A percentile compares a stretch with the other conserved stretches of the same genome.
Evolutionary conservation across 2,113 vertebrate species (phyloP).

Genomic region (Geococcyx californianus): DNA sequence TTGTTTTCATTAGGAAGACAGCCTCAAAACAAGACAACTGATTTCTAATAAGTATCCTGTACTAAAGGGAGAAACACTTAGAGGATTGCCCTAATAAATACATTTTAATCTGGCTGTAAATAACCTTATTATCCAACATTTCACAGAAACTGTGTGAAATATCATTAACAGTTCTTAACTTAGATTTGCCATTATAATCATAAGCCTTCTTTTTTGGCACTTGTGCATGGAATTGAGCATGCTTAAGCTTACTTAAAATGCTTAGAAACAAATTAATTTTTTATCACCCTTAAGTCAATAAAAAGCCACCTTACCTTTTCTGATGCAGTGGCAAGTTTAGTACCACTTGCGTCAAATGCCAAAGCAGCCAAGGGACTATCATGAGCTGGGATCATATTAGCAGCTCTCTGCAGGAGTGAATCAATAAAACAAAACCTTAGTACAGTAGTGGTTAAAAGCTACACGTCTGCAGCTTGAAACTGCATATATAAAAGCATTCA

Average conservation of each 20-base stretch:
- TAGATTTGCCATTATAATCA: neutral
- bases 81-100: neutral
- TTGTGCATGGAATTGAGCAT: neutral
- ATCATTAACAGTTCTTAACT: slow-evolving; percentile 3
- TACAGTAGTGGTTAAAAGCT: neutral
- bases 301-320: slow-evolving; percentile 87
- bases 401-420: slow-evolving; percentile 85
- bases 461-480: neutral
- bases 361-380: slow-evolving; percentile 96
- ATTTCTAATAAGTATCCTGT: neutral
- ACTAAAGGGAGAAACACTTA: neutral
- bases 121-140: neutral
- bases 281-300: neutral
- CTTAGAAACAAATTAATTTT: neutral
- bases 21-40: neutral
- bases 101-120: neutral
- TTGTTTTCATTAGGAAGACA: neutral
- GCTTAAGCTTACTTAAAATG: neutral
- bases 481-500: neutral
- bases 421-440: neutral
- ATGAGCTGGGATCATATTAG: slow-evolving; percentile 98
- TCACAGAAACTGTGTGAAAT: neutral
- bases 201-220: neutral
- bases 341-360: slow-evolving; percentile 93
- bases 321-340: slow-evolving; percentile 95